Base-by-base conservation (phyloP, 2,888 invertebrate genomes). In the Diarsia brunnea region DNA sequence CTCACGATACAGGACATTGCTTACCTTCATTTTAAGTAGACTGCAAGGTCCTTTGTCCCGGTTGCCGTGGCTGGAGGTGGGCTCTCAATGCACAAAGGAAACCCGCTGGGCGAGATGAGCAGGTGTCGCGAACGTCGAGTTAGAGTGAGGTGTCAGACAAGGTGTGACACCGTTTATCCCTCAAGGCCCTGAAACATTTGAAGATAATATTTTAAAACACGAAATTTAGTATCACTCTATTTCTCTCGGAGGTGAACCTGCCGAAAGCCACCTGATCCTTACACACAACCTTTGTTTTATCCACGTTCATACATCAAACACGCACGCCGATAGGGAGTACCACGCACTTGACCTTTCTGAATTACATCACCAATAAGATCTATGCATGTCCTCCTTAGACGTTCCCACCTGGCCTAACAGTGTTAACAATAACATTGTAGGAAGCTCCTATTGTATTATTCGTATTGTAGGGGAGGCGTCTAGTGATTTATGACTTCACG, bases 401-500 rank as follows among this genome's bases (percentile, higher is more conserved):
- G 61, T 61, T 21, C 5, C 38, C 61, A 14, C 55, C 24, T 16
- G 14, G 2, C 16, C 38, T 11, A 11, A 21, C 38, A 27, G 4
- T 58, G 16, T 24, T 61, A 31, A 10, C 16, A 71, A 72, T 31
- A 0, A 19, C 12, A 27, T 31, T 47, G 31, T 11, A 31, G 14
- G 47, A 73, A 16, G 24, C 14, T 72, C 3, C 8, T 8, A 27
- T 70, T 27, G 16, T 31, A 53, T 16, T 53, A 7, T n/a, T 27
- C 27, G 10, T 24, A 4, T 16, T n/a, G n/a, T 27, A 27, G 24
- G 58, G 73, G 55, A 31, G 55, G 74, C 10, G 24, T 58, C 38
- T 21, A 73, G 27, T 60, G 8, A 60, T 73, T 38, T 73, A 73
- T 73, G 21, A 21, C 24, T 70, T 5, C 58, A 4, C 16, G 31